Percentiles rank a stretch among this genome's conserved stretches.
phyloP scores from a whole-genome alignment of 2,797 vertebrate species.

The Potorous gilbertii region DNA sequence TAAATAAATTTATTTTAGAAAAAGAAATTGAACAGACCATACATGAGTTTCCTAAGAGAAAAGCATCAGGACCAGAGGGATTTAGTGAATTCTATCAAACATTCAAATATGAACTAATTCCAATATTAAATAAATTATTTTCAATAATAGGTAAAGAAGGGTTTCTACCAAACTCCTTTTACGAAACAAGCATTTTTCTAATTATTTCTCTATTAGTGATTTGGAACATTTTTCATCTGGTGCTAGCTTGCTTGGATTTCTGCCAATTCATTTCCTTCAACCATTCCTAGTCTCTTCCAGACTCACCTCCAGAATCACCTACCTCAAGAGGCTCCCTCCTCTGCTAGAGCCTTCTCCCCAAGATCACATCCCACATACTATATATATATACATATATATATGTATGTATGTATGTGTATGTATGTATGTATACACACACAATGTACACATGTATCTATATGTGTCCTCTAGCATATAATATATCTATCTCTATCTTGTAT shows the following conservation, averaged over 20 bases:
- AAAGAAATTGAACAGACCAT: neutral
- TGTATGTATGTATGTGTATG: no score
- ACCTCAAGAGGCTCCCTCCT: neutral
- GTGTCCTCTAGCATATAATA: neutral
- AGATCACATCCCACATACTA: neutral
- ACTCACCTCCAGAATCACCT: neutral
- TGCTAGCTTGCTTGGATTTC: neutral
- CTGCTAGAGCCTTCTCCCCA: neutral
- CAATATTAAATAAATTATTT: neutral
- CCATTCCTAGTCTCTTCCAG: neutral
- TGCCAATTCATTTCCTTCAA: neutral
- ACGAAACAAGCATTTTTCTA: neutral
- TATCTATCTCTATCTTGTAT: neutral
- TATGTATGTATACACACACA: no score
- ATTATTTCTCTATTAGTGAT: neutral
- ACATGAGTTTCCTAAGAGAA: neutral
- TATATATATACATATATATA: neutral
- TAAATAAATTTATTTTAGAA: neutral
- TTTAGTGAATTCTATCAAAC: neutral
- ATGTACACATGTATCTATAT: no score
- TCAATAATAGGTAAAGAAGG: neutral
- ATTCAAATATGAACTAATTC: neutral
- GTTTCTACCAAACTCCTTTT: neutral
- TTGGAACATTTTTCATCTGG: neutral
- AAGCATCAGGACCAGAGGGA: neutral